These are phyloP conservation scores for Xyliphius kryptos DNA, from an alignment of 2,113 vertebrate genomes.

Conservation along the genomic window DNA sequence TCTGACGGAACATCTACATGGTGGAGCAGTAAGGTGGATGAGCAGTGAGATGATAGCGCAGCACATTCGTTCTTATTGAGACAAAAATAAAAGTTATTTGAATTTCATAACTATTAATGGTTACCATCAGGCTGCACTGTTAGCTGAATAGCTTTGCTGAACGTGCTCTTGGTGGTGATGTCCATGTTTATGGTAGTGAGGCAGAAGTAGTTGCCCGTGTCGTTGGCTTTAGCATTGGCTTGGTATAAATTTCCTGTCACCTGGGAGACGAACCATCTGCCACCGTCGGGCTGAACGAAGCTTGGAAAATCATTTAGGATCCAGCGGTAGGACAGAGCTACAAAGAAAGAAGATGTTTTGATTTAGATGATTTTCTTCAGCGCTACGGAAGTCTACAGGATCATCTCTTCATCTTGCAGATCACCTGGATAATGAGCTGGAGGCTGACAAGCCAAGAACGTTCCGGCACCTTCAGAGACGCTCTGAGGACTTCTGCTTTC, in stretches of 20 bases:
- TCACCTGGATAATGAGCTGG: constrained; percentile 92
- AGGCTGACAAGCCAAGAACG: constrained; percentile 82
- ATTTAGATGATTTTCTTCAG: background rate
- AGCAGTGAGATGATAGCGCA: background rate
- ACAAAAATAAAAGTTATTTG: no score
- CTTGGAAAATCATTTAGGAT: constrained; percentile 89
- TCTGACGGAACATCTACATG: no score
- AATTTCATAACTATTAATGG: constrained; percentile 36
- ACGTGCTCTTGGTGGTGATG: constrained; percentile 91
- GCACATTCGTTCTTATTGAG: no score
- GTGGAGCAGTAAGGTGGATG: no score
- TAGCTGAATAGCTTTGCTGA: constrained; percentile 86
- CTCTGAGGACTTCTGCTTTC: constrained; percentile 81
- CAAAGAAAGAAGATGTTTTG: background rate
- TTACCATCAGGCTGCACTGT: constrained; percentile 78
- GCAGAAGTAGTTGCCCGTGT: constrained; percentile 87
- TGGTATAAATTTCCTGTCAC: constrained; percentile 91
- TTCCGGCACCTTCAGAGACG: constrained; percentile 78
- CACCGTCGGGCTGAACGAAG: constrained; percentile 75
- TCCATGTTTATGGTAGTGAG: constrained; percentile 90
- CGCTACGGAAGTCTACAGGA: background rate
- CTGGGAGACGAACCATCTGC: constrained; percentile 88
- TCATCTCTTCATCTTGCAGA: background rate
- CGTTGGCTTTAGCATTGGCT: constrained; percentile 76
- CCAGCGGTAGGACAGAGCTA: constrained; percentile 91